A percentile compares a stretch with the other conserved stretches of the same genome.
Evolutionary conservation across 1,140 invertebrate genomes (phyloP).

Genomic region (Apolygus lucorum): DNA sequence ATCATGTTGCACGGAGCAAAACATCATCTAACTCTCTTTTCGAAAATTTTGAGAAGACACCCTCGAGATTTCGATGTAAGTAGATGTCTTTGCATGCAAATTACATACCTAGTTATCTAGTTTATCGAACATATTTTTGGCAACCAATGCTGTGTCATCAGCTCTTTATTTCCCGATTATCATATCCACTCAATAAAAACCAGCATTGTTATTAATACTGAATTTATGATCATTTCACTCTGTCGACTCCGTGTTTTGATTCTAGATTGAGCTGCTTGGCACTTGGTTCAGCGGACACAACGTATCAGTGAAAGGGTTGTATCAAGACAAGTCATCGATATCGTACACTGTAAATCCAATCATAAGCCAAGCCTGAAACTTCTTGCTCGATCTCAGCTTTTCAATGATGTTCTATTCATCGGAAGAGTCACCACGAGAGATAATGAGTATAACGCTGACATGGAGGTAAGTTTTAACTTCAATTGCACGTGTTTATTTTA

Average conservation of each 20-base stretch:
- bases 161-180: background rate
- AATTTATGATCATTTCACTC: too few relatives aligned
- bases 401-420: conserved; percentile 54
- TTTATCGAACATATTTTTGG: background rate
- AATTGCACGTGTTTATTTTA: too few relatives aligned
- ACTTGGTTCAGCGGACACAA: conserved; percentile 72
- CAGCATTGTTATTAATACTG: too few relatives aligned
- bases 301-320: conserved; percentile 54
- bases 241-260: too few relatives aligned
- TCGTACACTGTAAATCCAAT: conserved; percentile 36
- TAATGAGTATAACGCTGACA: conserved; percentile 48
- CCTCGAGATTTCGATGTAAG: conserved; percentile 49
- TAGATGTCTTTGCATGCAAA: conserved; percentile 24
- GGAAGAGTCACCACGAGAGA: conserved; percentile 51
- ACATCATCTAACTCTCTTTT: conserved; percentile 47
- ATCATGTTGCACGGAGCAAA: conserved; percentile 52
- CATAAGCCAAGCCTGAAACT: conserved; percentile 57
- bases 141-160: background rate
- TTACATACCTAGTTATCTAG: too few relatives aligned
- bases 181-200: too few relatives aligned
- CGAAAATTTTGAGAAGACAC: conserved; percentile 48
- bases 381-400: conserved; percentile 56
- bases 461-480: too few relatives aligned
- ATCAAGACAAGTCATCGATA: conserved; percentile 56
- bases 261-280: conserved; percentile 53